Evolutionary conservation across 2,113 vertebrate species (phyloP).

Genomic region (Osmerus eperlanus): DNA sequence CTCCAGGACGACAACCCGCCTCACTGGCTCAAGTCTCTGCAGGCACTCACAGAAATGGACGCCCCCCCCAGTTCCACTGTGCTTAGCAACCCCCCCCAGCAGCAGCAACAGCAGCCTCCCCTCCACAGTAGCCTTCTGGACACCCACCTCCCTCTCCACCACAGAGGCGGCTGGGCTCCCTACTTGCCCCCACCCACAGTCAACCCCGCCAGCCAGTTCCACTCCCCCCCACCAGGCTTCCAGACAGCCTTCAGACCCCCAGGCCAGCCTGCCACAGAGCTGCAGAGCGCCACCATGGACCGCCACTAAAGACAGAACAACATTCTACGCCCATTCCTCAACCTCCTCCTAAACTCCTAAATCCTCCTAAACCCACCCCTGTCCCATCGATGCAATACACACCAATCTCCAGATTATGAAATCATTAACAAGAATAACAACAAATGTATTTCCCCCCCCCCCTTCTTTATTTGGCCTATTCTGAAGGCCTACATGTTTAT

Average conservation of each 20-base stretch:
- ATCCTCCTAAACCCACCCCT: conserved; percentile 31
- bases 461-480: conserved; percentile 48
- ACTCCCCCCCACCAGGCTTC: conserved; percentile 97
- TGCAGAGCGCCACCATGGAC: conserved; percentile 97
- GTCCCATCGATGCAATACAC: conserved; percentile 65
- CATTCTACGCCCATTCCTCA: conserved; percentile 38
- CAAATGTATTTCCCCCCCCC: conserved; percentile 69
- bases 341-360: conserved; percentile 51
- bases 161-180: conserved; percentile 96
- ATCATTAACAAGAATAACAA: conserved; percentile 75
- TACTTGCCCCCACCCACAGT: conserved; percentile 83
- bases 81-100: conserved; percentile 72
- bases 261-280: conserved; percentile 95
- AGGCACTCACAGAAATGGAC: conserved; percentile 98
- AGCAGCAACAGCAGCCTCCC: conserved; percentile 70
- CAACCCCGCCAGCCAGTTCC: conserved; percentile 88
- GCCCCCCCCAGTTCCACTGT: conserved; percentile 78
- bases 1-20: conserved; percentile 99
- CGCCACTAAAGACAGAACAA: conserved; percentile 86
- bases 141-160: conserved; percentile 80
- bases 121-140: conserved; percentile 77
- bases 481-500: conserved; percentile 53
- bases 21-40: conserved; percentile 99
- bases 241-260: conserved; percentile 98
- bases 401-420: conserved; percentile 83